These are phyloP conservation scores for Apodemus agrarius DNA, from an alignment of 2,797 vertebrate genomes.

Conservation along the genomic window DNA sequence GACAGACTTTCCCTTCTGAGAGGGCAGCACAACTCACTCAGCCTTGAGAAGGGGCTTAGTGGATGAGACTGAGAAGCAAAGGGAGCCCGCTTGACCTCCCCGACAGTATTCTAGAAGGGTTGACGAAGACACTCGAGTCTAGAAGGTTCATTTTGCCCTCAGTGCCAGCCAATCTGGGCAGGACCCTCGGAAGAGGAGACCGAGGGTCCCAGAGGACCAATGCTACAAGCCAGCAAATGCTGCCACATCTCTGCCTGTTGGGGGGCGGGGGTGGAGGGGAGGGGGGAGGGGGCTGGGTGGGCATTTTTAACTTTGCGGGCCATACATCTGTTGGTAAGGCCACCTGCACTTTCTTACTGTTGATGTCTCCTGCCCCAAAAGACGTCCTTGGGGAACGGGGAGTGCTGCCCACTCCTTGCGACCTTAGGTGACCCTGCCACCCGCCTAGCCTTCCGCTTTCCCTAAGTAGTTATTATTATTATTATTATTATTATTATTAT, in stretches of 20 bases:
- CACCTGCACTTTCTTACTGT: constrained; percentile 71
- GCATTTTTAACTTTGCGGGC: constrained; percentile 74
- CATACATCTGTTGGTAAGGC: constrained; percentile 43
- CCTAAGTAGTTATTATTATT: neutral
- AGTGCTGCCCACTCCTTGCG: constrained; percentile 42
- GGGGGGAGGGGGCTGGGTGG: constrained; percentile 51
- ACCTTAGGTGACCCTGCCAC: constrained; percentile 25
- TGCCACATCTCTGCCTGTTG: constrained; percentile 79
- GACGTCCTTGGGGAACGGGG: constrained; percentile 40
- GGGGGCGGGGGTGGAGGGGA: constrained; percentile 62
- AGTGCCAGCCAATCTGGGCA: constrained; percentile 77
- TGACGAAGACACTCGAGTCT: neutral
- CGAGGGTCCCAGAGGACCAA: constrained; percentile 79
- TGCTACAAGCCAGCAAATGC: constrained; percentile 81
- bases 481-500: no score
- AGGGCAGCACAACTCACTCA: constrained; percentile 68
- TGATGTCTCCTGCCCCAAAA: constrained; percentile 39
- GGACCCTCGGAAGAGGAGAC: constrained; percentile 72
- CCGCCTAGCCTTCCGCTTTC: constrained; percentile 17
- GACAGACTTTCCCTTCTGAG: constrained; percentile 58
- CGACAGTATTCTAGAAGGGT: constrained; percentile 55
- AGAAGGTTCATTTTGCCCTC: constrained; percentile 71
- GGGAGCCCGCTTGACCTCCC: constrained; percentile 26
- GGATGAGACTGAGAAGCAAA: constrained; percentile 18
- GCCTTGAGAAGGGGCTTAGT: constrained; percentile 46